Percentiles rank a stretch among this genome's conserved stretches.
Evolutionary conservation across 2,113 vertebrate genomes (phyloP).

Genomic region (Mustelus asterias): DNA sequence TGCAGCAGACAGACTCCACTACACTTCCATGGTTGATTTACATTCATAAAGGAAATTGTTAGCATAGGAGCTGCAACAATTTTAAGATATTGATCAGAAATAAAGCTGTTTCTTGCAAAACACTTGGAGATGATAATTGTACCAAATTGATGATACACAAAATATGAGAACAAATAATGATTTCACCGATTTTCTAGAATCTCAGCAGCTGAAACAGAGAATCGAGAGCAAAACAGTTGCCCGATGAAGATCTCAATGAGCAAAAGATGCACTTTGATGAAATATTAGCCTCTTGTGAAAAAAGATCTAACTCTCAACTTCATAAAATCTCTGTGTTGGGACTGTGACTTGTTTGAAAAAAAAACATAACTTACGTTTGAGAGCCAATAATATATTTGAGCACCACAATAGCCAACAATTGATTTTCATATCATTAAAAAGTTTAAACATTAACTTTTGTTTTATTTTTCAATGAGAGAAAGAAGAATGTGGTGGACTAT

Average conservation of each 20-base stretch:
- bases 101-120: background rate
- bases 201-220: background rate
- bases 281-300: background rate
- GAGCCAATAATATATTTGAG: background rate
- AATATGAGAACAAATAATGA: background rate
- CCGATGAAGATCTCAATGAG: background rate
- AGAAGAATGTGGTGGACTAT: background rate
- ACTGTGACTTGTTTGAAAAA: background rate
- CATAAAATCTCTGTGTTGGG: background rate
- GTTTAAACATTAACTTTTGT: background rate
- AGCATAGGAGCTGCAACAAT: background rate
- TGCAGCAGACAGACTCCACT: background rate
- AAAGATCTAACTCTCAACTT: background rate
- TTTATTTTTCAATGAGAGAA: background rate
- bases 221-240: background rate
- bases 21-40: background rate
- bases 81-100: background rate
- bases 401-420: background rate
- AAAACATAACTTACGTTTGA: background rate
- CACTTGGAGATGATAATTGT: slow-evolving; percentile 1
- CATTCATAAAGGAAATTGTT: background rate
- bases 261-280: background rate
- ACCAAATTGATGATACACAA: background rate
- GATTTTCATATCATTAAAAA: background rate
- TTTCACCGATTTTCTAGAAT: background rate